A percentile compares a stretch with the other conserved stretches of the same genome.
These are phyloP conservation scores for Otolemur crassicaudatus DNA, from an alignment of 2,797 vertebrate genomes.

Conservation along the genomic window DNA sequence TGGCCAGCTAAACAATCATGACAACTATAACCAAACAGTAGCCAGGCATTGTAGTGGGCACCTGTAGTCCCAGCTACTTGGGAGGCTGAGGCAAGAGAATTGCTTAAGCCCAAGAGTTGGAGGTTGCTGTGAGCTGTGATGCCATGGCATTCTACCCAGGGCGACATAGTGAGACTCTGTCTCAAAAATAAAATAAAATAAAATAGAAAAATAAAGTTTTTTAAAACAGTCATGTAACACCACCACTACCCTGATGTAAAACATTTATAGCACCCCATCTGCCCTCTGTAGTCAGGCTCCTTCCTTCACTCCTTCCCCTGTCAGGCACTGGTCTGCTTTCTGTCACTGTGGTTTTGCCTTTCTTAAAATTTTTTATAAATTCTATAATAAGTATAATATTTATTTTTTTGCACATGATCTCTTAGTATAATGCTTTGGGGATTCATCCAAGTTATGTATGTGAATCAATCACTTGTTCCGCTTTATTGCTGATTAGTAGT, in stretches of 20 bases:
- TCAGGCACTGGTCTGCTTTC: not conserved
- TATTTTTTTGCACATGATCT: not conserved
- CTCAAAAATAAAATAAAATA: no score
- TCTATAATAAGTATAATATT: not conserved
- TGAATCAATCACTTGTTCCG: not conserved
- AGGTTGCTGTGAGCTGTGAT: no score
- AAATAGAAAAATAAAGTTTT: no score
- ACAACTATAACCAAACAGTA: no score
- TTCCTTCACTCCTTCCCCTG: not conserved
- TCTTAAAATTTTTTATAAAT: constrained; percentile 33
- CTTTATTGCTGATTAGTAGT: not conserved
- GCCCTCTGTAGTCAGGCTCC: not conserved
- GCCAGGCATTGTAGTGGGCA: no score
- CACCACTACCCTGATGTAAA: not conserved
- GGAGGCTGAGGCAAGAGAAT: no score
- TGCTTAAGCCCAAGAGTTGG: no score
- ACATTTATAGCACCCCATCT: not conserved
- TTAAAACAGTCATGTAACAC: not conserved
- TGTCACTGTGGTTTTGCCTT: not conserved
- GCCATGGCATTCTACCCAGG: no score
- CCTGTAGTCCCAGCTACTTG: no score
- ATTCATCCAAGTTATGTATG: not conserved
- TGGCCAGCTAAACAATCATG: no score
- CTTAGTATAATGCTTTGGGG: not conserved
- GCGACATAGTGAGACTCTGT: no score